phyloP scores from a whole-genome alignment of 2,797 vertebrate species.

The Rhabdophis nuchalis region DNA sequence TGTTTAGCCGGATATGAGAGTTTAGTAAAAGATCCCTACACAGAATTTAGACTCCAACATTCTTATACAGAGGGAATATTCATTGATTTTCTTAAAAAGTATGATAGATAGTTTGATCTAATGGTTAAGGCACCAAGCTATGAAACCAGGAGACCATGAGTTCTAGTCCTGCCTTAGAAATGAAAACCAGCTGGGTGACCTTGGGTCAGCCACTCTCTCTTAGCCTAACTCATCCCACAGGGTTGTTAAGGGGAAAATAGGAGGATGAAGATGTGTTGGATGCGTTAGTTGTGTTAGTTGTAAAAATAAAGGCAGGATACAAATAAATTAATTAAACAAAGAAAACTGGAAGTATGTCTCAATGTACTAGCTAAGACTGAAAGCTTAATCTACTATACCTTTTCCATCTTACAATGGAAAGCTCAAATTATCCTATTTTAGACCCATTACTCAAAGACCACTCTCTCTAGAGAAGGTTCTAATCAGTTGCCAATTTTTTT shows the following conservation, averaged over 20 bases:
- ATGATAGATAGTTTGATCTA: not conserved
- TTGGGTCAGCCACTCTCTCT: not conserved
- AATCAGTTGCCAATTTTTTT: not conserved
- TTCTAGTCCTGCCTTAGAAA: not conserved
- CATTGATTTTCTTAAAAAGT: not conserved
- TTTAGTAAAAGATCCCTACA: not conserved
- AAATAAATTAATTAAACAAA: not conserved
- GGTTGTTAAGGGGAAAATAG: not conserved
- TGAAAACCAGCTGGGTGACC: not conserved
- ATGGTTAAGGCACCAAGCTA: not conserved
- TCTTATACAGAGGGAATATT: not conserved
- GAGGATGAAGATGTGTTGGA: not conserved
- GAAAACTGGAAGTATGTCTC: not conserved
- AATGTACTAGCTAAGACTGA: not conserved
- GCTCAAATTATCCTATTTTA: not conserved
- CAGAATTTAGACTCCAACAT: not conserved
- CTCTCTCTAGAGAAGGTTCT: not conserved
- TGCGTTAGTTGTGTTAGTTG: not conserved
- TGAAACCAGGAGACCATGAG: not conserved
- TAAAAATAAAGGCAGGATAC: not conserved
- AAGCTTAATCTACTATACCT: not conserved
- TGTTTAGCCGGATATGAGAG: slow-evolving; percentile 49
- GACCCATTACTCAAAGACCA: not conserved
- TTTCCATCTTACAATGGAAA: not conserved
- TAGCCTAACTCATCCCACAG: not conserved